phyloP scores from a whole-genome alignment of 2,797 vertebrate species.

The Sus cebifrons region DNA sequence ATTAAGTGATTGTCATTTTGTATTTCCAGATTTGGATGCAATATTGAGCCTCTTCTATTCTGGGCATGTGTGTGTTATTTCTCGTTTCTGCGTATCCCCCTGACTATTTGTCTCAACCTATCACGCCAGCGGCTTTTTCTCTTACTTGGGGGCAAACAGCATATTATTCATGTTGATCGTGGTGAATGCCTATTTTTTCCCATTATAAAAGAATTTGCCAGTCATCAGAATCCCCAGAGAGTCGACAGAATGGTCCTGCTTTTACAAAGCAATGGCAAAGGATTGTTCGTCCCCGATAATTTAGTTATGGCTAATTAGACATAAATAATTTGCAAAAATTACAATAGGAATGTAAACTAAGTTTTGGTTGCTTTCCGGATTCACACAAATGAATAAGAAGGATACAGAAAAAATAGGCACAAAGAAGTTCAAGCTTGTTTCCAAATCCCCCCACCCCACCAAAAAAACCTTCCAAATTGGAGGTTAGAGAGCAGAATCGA shows the following conservation, averaged over 20 bases:
- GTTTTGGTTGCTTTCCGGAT: background rate
- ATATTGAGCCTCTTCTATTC: background rate
- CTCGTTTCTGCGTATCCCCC: background rate
- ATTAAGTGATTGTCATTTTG: background rate
- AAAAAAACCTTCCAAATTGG: background rate
- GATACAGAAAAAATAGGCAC: background rate
- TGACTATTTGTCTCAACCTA: conserved; percentile 22
- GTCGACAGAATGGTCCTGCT: background rate
- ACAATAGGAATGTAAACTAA: background rate
- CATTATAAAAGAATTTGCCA: conserved; percentile 64
- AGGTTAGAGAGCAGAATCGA: conserved; percentile 12
- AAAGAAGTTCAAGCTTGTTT: conserved; percentile 11
- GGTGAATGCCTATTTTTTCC: conserved; percentile 43
- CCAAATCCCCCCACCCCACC: background rate
- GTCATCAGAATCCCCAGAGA: background rate
- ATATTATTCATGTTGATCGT: conserved; percentile 2
- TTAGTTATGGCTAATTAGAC: background rate
- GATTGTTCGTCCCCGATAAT: background rate
- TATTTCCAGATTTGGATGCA: background rate
- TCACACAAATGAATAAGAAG: background rate
- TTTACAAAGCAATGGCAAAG: conserved; percentile 32
- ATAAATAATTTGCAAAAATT: background rate
- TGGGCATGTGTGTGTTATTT: background rate
- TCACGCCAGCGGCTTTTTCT: background rate
- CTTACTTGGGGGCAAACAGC: conserved; percentile 29